Evolutionary conservation across 2,797 vertebrate species (phyloP), one percentile per base, ranked within the genome.

Genomic region (Lepilemur septentrionalis): DNA sequence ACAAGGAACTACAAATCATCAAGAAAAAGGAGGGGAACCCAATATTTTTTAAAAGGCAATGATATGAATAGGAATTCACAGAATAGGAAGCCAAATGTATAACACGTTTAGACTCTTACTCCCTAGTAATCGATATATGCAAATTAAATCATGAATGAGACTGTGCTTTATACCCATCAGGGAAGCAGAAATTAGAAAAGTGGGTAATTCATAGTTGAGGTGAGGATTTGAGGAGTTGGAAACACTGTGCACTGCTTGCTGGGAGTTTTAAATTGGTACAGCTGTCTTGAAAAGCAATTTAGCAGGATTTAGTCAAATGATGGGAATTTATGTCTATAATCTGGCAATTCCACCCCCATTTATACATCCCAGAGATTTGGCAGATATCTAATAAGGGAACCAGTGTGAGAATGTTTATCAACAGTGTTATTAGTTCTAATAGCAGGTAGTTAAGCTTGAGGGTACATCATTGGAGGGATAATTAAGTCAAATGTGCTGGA

Each of bases 281-380:
- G 59, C 92, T 96, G n/a, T 88, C 92, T 79, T 76, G 48, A 73
- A 92, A 93, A 89, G 52, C 72, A 91, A 84, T 84, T 91, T 96
- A 90, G 86, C 55, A 88, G 78, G 79, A 88, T 94, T 97, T 91
- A 90, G 92, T 61, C 94, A 95, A 97, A 97, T 92, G 59, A 85
- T 38, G 82, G 69, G 87, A 78, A 89, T 94, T 96, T 89, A 93
- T 81, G 55, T 94, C 67, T 67, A 48, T 61, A 72, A 94, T 83
- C 86, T 72, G 20, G 32, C 82, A 94, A 86, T 96, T 95, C 67
- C 79, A 95, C 48, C 95, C 75, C 38, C 46, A 78, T 85, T 93
- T 94, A 65, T 86, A 96, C 65, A 95, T 65, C 38, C 35, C 82
- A 65, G 84, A 93, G 81, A 96, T 81, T 96, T 59, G 65, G 50